Percentiles rank a stretch among this genome's conserved stretches.
phyloP scores from a whole-genome alignment of 2,888 invertebrate genomes.

The Chesias legatella region DNA sequence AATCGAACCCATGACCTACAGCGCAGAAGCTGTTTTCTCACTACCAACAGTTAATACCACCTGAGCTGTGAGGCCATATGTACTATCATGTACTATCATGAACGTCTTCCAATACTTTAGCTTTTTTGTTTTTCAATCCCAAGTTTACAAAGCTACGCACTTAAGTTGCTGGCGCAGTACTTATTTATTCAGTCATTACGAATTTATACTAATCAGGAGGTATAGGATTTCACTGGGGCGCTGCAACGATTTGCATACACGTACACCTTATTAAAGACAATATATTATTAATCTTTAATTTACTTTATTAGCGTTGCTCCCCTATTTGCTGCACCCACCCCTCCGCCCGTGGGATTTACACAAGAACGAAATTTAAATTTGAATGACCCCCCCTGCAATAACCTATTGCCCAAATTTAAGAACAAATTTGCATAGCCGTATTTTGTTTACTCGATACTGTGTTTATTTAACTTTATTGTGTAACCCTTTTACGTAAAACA shows the following conservation, averaged over 20 bases:
- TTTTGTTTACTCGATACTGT: conserved; percentile 26
- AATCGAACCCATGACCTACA: no score
- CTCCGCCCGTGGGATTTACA: conserved; percentile 61
- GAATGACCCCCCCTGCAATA: conserved; percentile 62
- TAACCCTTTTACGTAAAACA: conserved; percentile 22
- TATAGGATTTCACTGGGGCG: conserved; percentile 40
- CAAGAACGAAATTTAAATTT: conserved; percentile 77
- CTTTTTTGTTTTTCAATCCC: no score
- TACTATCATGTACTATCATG: no score
- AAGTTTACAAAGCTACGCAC: not conserved
- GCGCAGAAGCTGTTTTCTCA: no score
- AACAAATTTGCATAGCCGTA: conserved; percentile 38
- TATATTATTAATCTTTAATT: conserved; percentile 81
- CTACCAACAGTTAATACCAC: no score
- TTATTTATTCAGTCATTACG: conserved; percentile 34
- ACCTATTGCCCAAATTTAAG: conserved; percentile 53
- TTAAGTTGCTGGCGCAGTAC: conserved; percentile 9
- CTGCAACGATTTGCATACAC: conserved; percentile 58
- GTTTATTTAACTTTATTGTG: conserved; percentile 16
- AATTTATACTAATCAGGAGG: conserved; percentile 45
- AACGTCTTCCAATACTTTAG: no score
- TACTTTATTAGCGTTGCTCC: conserved; percentile 76
- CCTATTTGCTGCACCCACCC: conserved; percentile 54
- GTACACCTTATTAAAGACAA: conserved; percentile 71
- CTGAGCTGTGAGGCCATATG: no score